Evolutionary conservation across 2,113 vertebrate species (phyloP).

Genomic region (Cavia porcellus): DNA sequence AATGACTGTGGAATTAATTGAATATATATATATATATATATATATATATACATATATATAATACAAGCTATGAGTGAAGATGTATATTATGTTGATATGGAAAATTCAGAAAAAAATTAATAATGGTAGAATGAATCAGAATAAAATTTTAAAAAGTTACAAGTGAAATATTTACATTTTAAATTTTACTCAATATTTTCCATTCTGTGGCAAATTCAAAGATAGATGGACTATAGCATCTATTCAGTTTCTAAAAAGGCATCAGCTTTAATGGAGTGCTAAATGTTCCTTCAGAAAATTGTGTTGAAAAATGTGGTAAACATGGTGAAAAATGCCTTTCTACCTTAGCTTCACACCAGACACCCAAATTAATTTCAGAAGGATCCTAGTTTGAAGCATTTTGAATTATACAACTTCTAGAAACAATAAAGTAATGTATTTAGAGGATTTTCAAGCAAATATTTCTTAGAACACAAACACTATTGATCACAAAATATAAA

Average conservation of each 20-base stretch:
- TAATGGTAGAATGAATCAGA: not conserved
- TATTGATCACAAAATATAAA: not conserved
- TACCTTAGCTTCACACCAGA: not conserved
- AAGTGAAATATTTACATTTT: not conserved
- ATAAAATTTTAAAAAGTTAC: not conserved
- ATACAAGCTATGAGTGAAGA: not conserved
- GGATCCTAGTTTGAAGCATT: not conserved
- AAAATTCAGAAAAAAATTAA: not conserved
- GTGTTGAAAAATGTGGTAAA: no score
- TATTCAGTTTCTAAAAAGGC: not conserved
- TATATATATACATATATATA: not conserved
- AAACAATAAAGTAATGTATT: not conserved
- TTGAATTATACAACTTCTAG: not conserved
- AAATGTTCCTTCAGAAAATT: not conserved
- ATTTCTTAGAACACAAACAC: not conserved
- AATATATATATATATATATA: not conserved
- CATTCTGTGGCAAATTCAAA: not conserved
- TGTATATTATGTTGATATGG: not conserved
- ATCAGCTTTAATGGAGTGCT: not conserved
- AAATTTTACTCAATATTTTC: not conserved
- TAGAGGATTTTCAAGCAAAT: not conserved
- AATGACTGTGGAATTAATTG: not conserved
- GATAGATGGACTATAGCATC: not conserved
- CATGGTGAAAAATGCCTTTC: not conserved
- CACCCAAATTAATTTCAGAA: not conserved